These are phyloP conservation scores for Chlorops oryzae DNA, from an alignment of 1,140 invertebrate genomes.

Conservation along the genomic window DNA sequence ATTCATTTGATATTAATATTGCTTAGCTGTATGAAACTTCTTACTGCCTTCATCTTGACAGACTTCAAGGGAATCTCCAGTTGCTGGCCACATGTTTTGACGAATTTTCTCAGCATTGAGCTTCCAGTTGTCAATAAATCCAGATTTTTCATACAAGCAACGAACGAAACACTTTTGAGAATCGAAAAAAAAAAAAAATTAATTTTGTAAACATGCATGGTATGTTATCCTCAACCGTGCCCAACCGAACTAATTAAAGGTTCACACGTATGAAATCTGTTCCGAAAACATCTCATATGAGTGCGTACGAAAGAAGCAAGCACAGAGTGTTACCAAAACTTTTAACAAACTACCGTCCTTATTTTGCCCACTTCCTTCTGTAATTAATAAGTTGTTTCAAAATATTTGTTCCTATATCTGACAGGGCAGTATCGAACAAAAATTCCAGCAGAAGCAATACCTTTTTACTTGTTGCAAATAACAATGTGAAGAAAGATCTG, in stretches of 20 bases:
- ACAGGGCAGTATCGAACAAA: too few species aligned
- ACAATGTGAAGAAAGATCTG: too few species aligned
- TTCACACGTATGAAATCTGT: background rate
- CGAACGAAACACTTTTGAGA: slow-evolving; percentile 34
- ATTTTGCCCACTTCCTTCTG: too few species aligned
- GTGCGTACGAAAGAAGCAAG: too few species aligned
- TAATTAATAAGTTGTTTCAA: too few species aligned
- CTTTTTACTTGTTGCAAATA: too few species aligned
- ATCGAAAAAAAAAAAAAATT: background rate
- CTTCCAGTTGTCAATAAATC: slow-evolving; percentile 34
- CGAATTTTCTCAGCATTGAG: slow-evolving; percentile 28
- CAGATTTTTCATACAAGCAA: slow-evolving; percentile 39
- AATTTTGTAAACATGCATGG: too few species aligned
- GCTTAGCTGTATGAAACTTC: slow-evolving; percentile 7
- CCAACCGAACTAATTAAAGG: background rate
- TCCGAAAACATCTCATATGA: too few species aligned
- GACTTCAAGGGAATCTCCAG: slow-evolving; percentile 34
- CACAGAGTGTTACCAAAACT: too few species aligned
- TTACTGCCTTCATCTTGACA: slow-evolving; percentile 33
- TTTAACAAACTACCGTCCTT: too few species aligned
- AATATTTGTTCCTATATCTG: too few species aligned
- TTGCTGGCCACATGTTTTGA: slow-evolving; percentile 38
- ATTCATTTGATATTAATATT: background rate
- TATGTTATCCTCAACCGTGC: background rate
- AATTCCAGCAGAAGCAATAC: too few species aligned